A percentile compares a stretch with the other conserved stretches of the same genome.
Evolutionary conservation across 2,888 invertebrate genomes (phyloP).

Genomic region (Noctua janthina): DNA sequence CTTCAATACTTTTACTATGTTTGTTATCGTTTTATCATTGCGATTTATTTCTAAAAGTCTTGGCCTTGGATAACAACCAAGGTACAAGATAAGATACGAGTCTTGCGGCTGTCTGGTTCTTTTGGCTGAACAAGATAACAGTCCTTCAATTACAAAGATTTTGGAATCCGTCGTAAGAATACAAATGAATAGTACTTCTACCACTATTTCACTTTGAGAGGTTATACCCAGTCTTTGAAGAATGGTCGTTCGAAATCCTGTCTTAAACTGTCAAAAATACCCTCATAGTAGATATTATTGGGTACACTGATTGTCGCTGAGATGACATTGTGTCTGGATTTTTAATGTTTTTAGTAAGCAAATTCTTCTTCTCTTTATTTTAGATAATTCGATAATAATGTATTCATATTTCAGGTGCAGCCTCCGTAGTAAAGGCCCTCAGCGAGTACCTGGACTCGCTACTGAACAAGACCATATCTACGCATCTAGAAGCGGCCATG

Average conservation of each 20-base stretch:
- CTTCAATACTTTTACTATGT: not conserved
- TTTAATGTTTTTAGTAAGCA: not conserved
- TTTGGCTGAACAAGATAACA: not conserved
- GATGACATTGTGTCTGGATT: not conserved
- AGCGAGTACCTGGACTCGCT: constrained; percentile 95
- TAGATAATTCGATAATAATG: not conserved
- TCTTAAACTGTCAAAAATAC: not conserved
- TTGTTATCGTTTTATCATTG: not conserved
- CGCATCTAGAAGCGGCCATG: constrained; percentile 91
- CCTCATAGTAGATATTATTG: not conserved
- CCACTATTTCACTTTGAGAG: too few species aligned
- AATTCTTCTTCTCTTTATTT: not conserved
- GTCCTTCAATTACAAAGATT: not conserved
- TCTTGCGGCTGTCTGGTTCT: constrained; percentile 16
- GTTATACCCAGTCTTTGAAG: not conserved
- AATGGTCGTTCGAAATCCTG: not conserved
- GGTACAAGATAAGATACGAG: not conserved
- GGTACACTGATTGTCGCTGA: not conserved
- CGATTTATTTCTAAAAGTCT: not conserved
- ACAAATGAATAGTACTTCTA: too few species aligned
- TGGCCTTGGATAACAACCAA: not conserved
- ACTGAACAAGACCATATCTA: constrained; percentile 92
- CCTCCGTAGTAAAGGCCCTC: constrained; percentile 95
- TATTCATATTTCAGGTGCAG: constrained; percentile 91
- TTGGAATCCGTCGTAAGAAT: not conserved